phyloP scores from a whole-genome alignment of 2,888 invertebrate species.

The Sphecodes monilicornis region DNA sequence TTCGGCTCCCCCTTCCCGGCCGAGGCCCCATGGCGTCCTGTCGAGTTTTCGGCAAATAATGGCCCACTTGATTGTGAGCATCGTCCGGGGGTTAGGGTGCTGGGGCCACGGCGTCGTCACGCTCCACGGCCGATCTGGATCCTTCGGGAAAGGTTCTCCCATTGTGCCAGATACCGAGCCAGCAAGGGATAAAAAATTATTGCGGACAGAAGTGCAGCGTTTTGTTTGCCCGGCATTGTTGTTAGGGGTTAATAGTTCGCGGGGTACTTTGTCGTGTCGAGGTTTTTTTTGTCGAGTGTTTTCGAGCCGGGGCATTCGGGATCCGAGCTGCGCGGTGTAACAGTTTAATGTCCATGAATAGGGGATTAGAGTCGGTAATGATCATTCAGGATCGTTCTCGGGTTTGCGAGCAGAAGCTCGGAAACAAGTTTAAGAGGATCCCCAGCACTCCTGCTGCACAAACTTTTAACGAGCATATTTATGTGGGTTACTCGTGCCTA shows the following conservation, averaged over 20 bases:
- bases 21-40: conserved; percentile 26
- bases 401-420: conserved; percentile 22
- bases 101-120: conserved; percentile 53
- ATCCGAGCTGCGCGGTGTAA: conserved; percentile 32
- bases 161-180: conserved; percentile 61
- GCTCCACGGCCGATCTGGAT: conserved; percentile 63
- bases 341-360: conserved; percentile 58
- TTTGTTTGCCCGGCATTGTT: conserved; percentile 68
- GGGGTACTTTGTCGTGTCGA: conserved; percentile 59
- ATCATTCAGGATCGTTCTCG: conserved; percentile 51
- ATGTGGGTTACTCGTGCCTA: neutral
- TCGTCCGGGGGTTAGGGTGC: conserved; percentile 59
- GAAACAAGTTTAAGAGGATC: conserved; percentile 27
- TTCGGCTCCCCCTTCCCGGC: neutral
- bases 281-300: conserved; percentile 54
- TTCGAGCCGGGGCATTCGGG: conserved; percentile 23
- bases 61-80: conserved; percentile 70
- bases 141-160: conserved; percentile 53
- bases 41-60: conserved; percentile 73
- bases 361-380: conserved; percentile 59
- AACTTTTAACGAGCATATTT: conserved; percentile 40
- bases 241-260: conserved; percentile 66
- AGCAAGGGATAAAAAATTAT: conserved; percentile 65
- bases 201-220: conserved; percentile 64
- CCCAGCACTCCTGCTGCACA: neutral